Base-by-base conservation (phyloP, 2,888 invertebrate genomes). In the Ceratothoa steindachneri region DNA sequence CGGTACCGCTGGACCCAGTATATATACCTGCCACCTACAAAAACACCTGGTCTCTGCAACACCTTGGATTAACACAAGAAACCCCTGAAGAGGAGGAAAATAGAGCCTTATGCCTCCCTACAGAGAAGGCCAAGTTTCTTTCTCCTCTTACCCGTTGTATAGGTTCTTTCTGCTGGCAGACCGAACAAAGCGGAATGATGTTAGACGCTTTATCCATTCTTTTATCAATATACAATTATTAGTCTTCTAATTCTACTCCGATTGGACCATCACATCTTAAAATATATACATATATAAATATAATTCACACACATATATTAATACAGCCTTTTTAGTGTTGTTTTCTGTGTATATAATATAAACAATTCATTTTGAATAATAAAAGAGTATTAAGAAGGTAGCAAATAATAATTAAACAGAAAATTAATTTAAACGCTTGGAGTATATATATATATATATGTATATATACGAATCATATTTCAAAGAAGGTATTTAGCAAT, bases 251-350 rank as follows among this genome's bases (percentile, higher is more conserved):
- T 41, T 41, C 15, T 41, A 41, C 41, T 15, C 7, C 41, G 15
- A 41, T 41, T 41, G 41, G 41, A 41, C 41, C 41, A 41, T 41
- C 41, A 41, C 41, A 41, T 41, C 41, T 41, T 41, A 41, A 41
- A 31, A 67, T 67, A 67, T 67, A 67, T 67, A 67, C 30, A 67
- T 67, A 67, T 67, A 67, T 67, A 41, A 31, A 67, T 41, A 41
- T 67, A 67, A 19, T 24, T 67, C n/a, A n/a, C n/a, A n/a, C n/a
- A n/a, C n/a, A n/a, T n/a, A n/a, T n/a, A 66, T 28, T 22, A 30
- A 66, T 28, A 29, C 30, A 66, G 15, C 29, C 19, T 22, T 28
- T 30, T 28, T 30, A n/a, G 30, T 28, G 30, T 28, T 30, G 15
- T 30, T 28, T 30, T 28, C 29, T 28, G 30, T 28, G 30, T 28